Evolutionary conservation across 2,113 vertebrate species (phyloP), one percentile per base, ranked within the genome.

Genomic region (Crotalus tigris): DNA sequence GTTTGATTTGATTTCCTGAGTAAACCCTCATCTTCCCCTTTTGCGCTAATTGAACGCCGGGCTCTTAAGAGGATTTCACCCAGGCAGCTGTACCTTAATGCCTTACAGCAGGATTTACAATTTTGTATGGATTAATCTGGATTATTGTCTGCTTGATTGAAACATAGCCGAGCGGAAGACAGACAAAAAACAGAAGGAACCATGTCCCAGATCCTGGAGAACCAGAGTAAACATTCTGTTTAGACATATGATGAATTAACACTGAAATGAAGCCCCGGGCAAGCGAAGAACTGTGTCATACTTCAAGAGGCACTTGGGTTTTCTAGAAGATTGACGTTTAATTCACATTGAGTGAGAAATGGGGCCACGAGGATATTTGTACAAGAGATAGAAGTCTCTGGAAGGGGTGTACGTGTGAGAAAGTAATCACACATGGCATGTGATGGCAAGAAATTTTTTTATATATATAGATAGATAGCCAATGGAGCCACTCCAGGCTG

Each of bases 31-130:
- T 87, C 89, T 33, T 64, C 49, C 92, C 61, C 91, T 93, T 91
- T 92, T 93, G 89, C 89, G 89, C 0, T 96, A 95, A 96, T 81
- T 93, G 93, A 96, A 92, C 87, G 90, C 94, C 88, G 49, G 87
- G 92, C 89, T 95, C 12, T 61, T 96, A 96, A 96, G 96, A 96
- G 94, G 97, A 96, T 97, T 96, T 96, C 92, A 93, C 88, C 94
- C 93, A 94, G 94, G 92, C 96, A 95, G 95, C 94, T 96, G 95
- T 93, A 95, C 94, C 95, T 96, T 96, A 94, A 94, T 95, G 96
- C 92, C 92, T 95, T 94, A 69, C 93, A 94, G 94, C 86, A 93
- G 95, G 96, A 96, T 97, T 97, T 96, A 51, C 91, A 94, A 93
- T 91, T 96, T 94, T 95, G 13, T 96, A 94, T 93, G 59, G 90